Evolutionary conservation across 2,888 invertebrate species (phyloP), one percentile per base, ranked within the genome.

Genomic region (Flexamia atlantica): DNA sequence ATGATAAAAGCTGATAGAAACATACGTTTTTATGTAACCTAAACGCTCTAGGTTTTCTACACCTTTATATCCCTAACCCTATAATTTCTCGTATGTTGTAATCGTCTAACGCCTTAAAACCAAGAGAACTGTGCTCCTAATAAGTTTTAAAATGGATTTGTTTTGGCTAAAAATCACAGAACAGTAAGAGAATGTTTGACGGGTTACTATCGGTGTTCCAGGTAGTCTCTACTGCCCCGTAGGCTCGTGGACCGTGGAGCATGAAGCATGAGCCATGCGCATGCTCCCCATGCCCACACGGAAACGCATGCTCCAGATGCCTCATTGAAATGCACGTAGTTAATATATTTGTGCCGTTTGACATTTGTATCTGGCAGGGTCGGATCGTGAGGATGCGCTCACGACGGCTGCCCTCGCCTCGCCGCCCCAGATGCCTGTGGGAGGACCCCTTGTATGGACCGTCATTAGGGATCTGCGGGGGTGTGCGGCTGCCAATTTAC

Each of bases 301-400:
- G 79, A 79, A 79, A 79, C 79, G 79, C 79, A 79, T 79, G 79
- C 79, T 79, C 79, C 36, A 79, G 79, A 79, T 79, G 79, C 79
- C 79, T 79, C 79, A 79, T 79, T 79, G 79, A 53, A 50, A 79
- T 79, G 79, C 79, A 79, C 79, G 79, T 57, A 79, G 79, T 79
- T 79, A 79, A 79, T 79, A 79, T 79, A 79, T 79, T 79, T 79
- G 79, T 79, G 79, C 79, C 79, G 79, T 79, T 79, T 79, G 79
- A 79, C 79, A 79, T 79, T 79, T 79, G 79, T 79, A 79, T 79
- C 79, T 79, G 46, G 57, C 76, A 28, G 50, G 79, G 79, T 57
- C 79, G 74, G 17, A 23, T 76, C 79, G 57, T 79, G 57, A 57
- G 79, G 79, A 79, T 79, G 57, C 53, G 79, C 79, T 28, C 79